Percentiles rank a stretch among this genome's conserved stretches.
These are phyloP conservation scores for Chaetodon auriga DNA, from an alignment of 2,113 vertebrate genomes.

Conservation along the genomic window DNA sequence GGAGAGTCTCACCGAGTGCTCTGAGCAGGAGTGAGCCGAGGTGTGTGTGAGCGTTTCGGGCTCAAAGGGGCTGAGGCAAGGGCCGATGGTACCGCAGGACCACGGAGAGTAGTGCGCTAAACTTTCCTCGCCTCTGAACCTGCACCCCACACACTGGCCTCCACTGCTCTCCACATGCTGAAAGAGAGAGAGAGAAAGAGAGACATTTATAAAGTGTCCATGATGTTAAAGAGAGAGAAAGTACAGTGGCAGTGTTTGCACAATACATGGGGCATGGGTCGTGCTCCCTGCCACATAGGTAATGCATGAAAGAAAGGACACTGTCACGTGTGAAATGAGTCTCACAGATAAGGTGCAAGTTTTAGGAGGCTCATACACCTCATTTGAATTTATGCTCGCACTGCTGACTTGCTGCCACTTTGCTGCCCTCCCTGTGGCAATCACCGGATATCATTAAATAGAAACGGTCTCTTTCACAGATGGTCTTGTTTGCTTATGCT, in stretches of 20 bases:
- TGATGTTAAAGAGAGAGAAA: not conserved
- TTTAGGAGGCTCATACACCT: not conserved
- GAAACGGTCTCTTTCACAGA: not conserved
- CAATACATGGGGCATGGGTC: not conserved
- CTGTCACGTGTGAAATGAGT: not conserved
- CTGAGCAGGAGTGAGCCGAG: slow-evolving; percentile 86
- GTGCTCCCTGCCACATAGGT: not conserved
- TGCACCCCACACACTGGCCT: slow-evolving; percentile 87
- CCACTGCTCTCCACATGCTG: slow-evolving; percentile 90
- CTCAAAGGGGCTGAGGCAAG: slow-evolving; percentile 92
- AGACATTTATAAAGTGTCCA: not conserved
- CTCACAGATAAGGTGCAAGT: not conserved
- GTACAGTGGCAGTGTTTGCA: not conserved
- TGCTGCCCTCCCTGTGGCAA: slow-evolving; percentile 1
- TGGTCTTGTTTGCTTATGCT: slow-evolving; percentile 4
- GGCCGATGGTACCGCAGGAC: slow-evolving; percentile 93
- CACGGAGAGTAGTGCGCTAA: slow-evolving; percentile 95
- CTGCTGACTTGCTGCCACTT: slow-evolving; percentile 19
- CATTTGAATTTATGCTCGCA: slow-evolving; percentile 21
- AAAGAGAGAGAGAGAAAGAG: slow-evolving; percentile 36
- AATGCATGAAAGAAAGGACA: not conserved
- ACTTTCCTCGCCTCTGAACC: slow-evolving; percentile 90
- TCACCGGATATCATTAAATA: not conserved
- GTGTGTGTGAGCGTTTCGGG: slow-evolving; percentile 88
- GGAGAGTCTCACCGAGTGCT: slow-evolving; percentile 88